Conservation (phyloP, 2,797 vertebrate species). For the Zenarchopterus dispar region DNA sequence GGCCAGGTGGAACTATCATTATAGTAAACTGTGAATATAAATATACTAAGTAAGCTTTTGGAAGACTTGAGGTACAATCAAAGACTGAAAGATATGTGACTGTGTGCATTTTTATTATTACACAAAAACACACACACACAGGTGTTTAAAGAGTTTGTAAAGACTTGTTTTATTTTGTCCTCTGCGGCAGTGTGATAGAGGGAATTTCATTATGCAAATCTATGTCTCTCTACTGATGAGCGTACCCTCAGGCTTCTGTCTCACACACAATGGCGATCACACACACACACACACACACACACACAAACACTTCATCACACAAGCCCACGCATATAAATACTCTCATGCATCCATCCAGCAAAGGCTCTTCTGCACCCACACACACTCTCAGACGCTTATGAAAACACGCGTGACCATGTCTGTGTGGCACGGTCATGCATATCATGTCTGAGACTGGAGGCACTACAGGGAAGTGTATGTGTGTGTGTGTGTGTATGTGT, state of each 20-base stretch:
- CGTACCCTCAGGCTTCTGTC: conserved; percentile 72
- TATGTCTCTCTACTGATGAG: conserved; percentile 75
- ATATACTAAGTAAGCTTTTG: neutral
- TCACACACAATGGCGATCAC: conserved; percentile 51
- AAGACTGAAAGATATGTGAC: conserved; percentile 40
- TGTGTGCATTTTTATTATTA: conserved; percentile 39
- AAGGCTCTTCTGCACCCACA: conserved; percentile 25
- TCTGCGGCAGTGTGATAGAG: conserved; percentile 66
- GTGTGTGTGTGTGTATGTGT: conserved; percentile 23
- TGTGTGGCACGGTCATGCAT: conserved; percentile 63
- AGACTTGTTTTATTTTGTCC: conserved; percentile 75
- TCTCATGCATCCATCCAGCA: conserved; percentile 42
- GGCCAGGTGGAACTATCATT: too few species aligned
- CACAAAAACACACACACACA: conserved; percentile 30
- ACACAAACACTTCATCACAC: conserved; percentile 32
- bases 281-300: conserved; percentile 20
- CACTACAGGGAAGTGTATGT: conserved; percentile 36
- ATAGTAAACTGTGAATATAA: too few species aligned
- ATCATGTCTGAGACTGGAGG: conserved; percentile 65
- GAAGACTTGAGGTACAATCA: conserved; percentile 34
- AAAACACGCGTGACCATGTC: conserved; percentile 68
- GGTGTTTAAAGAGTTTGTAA: conserved; percentile 70
- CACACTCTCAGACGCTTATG: conserved; percentile 50
- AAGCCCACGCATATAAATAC: conserved; percentile 55
- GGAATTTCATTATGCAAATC: conserved; percentile 80